Base-by-base conservation (phyloP, 2,888 invertebrate genomes). In the Sminthurinus aureus region DNA sequence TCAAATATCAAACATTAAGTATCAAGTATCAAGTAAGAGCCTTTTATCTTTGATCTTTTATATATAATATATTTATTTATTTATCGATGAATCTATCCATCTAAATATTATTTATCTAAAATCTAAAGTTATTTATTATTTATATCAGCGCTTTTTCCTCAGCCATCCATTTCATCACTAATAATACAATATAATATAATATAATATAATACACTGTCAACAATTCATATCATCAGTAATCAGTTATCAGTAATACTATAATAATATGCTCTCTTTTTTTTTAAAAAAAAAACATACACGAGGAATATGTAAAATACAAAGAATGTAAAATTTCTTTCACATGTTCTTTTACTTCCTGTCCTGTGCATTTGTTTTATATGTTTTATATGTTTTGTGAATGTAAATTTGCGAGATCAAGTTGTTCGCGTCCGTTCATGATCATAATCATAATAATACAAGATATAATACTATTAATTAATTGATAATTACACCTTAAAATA, bases 321-420 rank as follows among this genome's bases (percentile, higher is more conserved):
- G 51, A 69, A 69, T 22, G 79, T 22, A 24, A 20, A 76, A 26
- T 51, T 79, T 79, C 26, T 26, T 79, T 79, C 38, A 79, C 64
- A 64, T 79, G 24, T n/a, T 38, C 38, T 38, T 38, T 38, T 38
- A 38, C 38, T 38, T 38, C 38, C 38, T 4, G 1, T 38, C 38
- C 38, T 38, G 38, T 38, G 38, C 38, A 38, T 58, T 58, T 58
- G 15, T 58, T 58, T 38, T 38, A 38, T 38, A 51, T 69, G 26
- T 73, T 69, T 73, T 73, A 20, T 73, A 24, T 73, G 15, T 73
- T 73, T 73, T 73, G 11, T 73, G 58, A 15, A 15, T 58, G 18
- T 15, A 52, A 11, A 8, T 52, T 52, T 52, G 58, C 58, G 58
- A 58, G 58, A 79, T 79, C 79, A 79, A 79, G 69, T 79, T 79